phyloP scores from a whole-genome alignment of 2,113 vertebrate species.

The human (Homo sapiens) region DNA sequence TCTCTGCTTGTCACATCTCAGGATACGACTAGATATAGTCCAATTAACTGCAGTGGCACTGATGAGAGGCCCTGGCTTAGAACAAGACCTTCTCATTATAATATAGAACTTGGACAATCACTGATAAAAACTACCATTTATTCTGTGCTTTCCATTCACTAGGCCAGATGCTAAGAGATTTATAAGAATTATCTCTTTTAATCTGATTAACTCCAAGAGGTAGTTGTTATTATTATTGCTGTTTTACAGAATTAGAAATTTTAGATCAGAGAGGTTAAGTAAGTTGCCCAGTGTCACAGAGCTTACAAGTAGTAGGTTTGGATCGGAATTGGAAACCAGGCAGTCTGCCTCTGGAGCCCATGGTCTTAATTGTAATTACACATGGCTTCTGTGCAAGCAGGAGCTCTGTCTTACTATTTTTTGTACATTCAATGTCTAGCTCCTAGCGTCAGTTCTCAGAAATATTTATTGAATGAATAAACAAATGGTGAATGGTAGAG shows the following conservation, averaged over 20 bases:
- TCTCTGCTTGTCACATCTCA: constrained; percentile 35
- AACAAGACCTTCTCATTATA: constrained; percentile 11
- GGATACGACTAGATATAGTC: not conserved
- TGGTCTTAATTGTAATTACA: not conserved
- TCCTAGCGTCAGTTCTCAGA: not conserved
- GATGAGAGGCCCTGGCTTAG: not conserved
- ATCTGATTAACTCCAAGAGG: constrained; percentile 45
- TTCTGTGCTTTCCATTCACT: not conserved
- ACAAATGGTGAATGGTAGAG: not conserved
- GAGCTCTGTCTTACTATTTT: not conserved
- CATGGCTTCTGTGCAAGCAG: not conserved
- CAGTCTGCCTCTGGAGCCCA: not conserved
- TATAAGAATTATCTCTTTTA: constrained; percentile 39
- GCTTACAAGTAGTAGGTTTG: not conserved
- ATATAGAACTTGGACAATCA: constrained; percentile 10
- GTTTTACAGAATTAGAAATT: constrained; percentile 14
- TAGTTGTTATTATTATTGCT: not conserved
- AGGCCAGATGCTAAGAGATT: constrained; percentile 39
- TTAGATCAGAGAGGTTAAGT: constrained; percentile 24
- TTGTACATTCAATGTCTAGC: not conserved
- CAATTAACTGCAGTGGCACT: not conserved
- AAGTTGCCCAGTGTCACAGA: not conserved
- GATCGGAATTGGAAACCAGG: not conserved
- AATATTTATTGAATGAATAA: constrained; percentile 25
- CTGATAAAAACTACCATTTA: not conserved